Evolutionary conservation across 37 sponge, comb jelly and placozoan species (phyloP), one percentile per base, ranked within the genome.

Genomic region (Ianthella basta): DNA sequence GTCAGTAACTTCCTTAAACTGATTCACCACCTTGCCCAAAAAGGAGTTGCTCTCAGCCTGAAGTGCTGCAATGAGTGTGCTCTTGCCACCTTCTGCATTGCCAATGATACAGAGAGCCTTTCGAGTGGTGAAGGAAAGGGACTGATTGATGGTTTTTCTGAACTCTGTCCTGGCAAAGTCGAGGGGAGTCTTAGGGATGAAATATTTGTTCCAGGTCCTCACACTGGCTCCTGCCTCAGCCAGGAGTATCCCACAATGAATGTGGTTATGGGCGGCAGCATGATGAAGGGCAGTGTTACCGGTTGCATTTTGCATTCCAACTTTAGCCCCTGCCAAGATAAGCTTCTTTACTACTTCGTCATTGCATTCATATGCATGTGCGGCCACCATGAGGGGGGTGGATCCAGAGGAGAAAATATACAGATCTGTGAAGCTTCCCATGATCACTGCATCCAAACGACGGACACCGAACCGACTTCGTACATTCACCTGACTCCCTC

Each of bases 21-120:
- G 36, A 12, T 20, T 30, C 34, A 84, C 55, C 18, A 32, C 2
- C 30, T 34, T 61, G 37, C 73, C 34, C 18, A 79, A 44, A 34
- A 35, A 54, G 83, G 69, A 29, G 37, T 41, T 41, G 29, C 25
- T 16, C 12, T 70, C 59, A 0, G 23, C 25, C 53, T 88, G 73
- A 0, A 89, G 64, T 53, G 89, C 81, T 14, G 68, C 56, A 10
- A 85, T 86, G 0, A 89, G 80, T 18, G 89, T 89, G 41, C 77
- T 89, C 56, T 89, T 89, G 35, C 89, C 89, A 13, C 80, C n/a
- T 15, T 14, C 25, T 30, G 82, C 54, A 64, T 89, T 74, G 54
- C 89, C 89, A 30, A 89, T 40, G 36, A 89, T 37, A 39, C 72
- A 69, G 15, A 85, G 72, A 32, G 79, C 60, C 4, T 81, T 82